phyloP scores from a whole-genome alignment of 2,797 vertebrate species.

The Enteromius treurensis region DNA sequence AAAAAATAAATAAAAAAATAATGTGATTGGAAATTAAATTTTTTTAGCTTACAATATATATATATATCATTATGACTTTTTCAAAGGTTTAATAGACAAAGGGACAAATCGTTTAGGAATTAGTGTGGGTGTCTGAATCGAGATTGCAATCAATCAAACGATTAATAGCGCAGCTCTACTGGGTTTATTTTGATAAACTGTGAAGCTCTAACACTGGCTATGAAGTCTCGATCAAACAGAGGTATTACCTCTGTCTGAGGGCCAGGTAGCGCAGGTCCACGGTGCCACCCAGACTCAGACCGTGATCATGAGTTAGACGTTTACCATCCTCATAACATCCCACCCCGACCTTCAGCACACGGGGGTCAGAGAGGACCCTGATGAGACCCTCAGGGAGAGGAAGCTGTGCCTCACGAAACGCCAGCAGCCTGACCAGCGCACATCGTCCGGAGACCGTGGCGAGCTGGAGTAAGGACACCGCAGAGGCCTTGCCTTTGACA shows the following conservation, averaged over 20 bases:
- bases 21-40: neutral
- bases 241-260: constrained; percentile 82
- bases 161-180: neutral
- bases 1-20: neutral
- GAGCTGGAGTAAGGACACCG: constrained; percentile 91
- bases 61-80: neutral
- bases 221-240: neutral
- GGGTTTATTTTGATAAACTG: neutral
- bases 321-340: constrained; percentile 92
- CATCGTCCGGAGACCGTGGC: constrained; percentile 88
- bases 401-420: constrained; percentile 73
- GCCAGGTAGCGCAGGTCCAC: constrained; percentile 92
- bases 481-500: constrained; percentile 80
- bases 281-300: constrained; percentile 80
- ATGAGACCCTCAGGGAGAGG: constrained; percentile 81
- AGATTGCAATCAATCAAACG: too few species aligned
- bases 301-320: constrained; percentile 87
- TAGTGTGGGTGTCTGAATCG: neutral
- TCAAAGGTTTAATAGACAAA: neutral
- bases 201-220: too few species aligned
- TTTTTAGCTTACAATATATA: too few species aligned
- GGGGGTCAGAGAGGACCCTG: constrained; percentile 81
- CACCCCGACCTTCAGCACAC: constrained; percentile 90
- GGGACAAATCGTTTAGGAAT: neutral
- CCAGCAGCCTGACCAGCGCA: constrained; percentile 84